These are phyloP conservation scores for Drosophila antonietae DNA, from an alignment of 2,888 invertebrate genomes.

Conservation along the genomic window DNA sequence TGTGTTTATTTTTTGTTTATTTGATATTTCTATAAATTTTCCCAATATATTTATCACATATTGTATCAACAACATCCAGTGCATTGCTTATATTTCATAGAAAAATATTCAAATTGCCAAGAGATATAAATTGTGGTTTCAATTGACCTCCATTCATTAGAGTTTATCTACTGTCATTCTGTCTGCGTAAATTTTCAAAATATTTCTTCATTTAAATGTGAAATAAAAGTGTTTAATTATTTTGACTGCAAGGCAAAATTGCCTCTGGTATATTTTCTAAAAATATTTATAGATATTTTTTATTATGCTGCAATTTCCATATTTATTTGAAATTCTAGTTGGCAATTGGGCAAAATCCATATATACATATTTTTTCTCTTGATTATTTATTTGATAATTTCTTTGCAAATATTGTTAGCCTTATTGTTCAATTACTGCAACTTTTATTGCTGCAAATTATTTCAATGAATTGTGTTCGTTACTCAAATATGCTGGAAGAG, in stretches of 20 bases:
- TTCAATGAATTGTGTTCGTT: conserved; percentile 35
- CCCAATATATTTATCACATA: neutral
- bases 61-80: neutral
- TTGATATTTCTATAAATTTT: too few species aligned
- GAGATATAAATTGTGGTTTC: conserved; percentile 1
- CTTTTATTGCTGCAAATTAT: conserved; percentile 53
- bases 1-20: too few species aligned
- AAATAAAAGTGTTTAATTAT: conserved; percentile 2
- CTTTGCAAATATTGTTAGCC: conserved; percentile 37
- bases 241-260: conserved; percentile 21
- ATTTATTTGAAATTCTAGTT: conserved; percentile 10
- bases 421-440: conserved; percentile 43
- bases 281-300: conserved; percentile 5
- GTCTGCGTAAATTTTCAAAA: neutral
- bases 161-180: neutral
- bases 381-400: conserved; percentile 30
- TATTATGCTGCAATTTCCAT: conserved; percentile 2
- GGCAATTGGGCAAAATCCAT: conserved; percentile 16
- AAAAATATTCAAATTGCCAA: neutral
- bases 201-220: neutral
- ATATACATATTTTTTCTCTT: neutral
- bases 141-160: neutral
- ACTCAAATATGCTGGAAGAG: conserved; percentile 31
- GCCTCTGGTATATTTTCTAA: conserved; percentile 19
- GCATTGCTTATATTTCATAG: neutral